Evolutionary conservation across 2,888 invertebrate genomes (phyloP), one percentile per base, ranked within the genome.

Genomic region (Sinelater perroti): DNA sequence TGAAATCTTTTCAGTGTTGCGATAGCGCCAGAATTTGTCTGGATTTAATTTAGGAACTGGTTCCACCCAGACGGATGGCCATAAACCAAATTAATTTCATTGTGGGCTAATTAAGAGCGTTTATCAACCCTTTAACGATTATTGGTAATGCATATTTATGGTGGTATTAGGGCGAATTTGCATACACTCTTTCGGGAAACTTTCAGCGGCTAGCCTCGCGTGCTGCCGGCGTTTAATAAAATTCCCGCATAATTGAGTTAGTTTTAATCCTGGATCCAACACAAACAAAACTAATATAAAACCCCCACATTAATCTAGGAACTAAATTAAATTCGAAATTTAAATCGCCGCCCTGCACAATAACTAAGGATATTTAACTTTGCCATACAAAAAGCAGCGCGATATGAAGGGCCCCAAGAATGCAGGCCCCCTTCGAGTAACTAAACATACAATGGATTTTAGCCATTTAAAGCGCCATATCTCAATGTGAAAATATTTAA

Each of bases 401-500:
- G 66, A 60, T 62, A 64, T 47, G 50, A 57, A 53, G 28, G 10
- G 46, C 59, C 54, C 55, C 45, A 33, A 65, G 66, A 69, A 61
- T 46, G 38, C 36, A 67, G 63, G 54, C 66, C 65, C 69, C 69
- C 68, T 66, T 64, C 55, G 51, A 65, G 64, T 66, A 67, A 68
- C 68, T 69, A 69, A 67, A 69, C 66, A 67, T 61, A 71, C 70
- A 70, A 72, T 69, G 67, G 70, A 68, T 66, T 65, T 67, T 66
- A 66, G 65, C 71, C 65, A 70, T 72, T 72, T 72, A 71, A 69
- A 72, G 64, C 63, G 64, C 70, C 66, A 67, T 70, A 70, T 72
- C 70, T 71, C 69, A 65, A 65, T 60, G 60, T 60, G 64, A 68
- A 71, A 71, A 70, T 72, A 71, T 72, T 72, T 72, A 72, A 73